A percentile compares a stretch with the other conserved stretches of the same genome.
Conservation (phyloP, 2,113 vertebrate species). For the Symphodus melops region DNA sequence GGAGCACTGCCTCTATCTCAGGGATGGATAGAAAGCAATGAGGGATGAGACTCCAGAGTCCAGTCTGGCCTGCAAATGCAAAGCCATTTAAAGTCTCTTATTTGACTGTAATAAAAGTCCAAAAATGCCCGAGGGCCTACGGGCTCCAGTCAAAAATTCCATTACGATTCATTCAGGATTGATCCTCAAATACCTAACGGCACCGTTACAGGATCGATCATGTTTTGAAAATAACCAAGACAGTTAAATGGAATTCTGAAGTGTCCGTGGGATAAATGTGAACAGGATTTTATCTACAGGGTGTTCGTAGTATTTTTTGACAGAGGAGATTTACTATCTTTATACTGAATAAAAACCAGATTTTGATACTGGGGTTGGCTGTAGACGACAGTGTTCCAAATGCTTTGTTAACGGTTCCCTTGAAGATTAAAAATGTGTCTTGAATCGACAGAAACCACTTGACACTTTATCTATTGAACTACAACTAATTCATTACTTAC, state of each 20-base stretch:
- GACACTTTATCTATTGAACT: too few species aligned
- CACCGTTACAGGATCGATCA: conserved; percentile 41
- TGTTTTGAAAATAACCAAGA: conserved; percentile 45
- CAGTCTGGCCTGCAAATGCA: conserved; percentile 76
- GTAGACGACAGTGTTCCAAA: background rate
- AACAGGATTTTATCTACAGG: background rate
- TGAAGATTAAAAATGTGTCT: background rate
- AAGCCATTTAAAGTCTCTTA: conserved; percentile 72
- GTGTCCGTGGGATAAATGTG: conserved; percentile 7
- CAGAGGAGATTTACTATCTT: background rate
- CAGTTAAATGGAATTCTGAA: conserved; percentile 14
- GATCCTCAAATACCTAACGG: conserved; percentile 59
- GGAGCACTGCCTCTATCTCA: conserved; percentile 80
- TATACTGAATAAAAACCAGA: background rate
- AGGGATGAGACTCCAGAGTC: conserved; percentile 80
- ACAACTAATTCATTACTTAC: too few species aligned
- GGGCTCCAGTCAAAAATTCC: conserved; percentile 55
- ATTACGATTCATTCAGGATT: conserved; percentile 66
- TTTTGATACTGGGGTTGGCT: background rate
- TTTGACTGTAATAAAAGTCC: conserved; percentile 72
- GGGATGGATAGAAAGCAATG: conserved; percentile 77
- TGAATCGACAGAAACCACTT: background rate
- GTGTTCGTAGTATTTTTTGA: conserved; percentile 1
- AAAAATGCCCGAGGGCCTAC: conserved; percentile 63
- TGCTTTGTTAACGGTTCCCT: background rate